A percentile compares a stretch with the other conserved stretches of the same genome.
Conservation (phyloP, 2,113 vertebrate genomes). For the Alces alces region DNA sequence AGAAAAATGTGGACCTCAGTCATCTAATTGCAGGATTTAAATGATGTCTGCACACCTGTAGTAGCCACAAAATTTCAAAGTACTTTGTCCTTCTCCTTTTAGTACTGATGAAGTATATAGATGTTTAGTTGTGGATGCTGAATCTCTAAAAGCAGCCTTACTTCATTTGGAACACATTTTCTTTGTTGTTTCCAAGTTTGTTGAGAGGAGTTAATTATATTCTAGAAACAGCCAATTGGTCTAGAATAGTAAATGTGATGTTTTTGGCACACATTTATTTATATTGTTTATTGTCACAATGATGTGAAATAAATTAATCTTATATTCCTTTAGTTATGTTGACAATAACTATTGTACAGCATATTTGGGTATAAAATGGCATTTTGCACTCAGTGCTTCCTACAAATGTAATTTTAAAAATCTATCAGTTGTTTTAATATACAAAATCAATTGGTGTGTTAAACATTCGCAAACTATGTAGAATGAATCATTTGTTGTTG, state of each 20-base stretch:
- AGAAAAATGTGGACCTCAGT: not conserved
- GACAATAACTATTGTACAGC: not conserved
- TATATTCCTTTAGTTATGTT: not conserved
- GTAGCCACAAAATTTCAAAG: not conserved
- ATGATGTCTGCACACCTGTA: not conserved
- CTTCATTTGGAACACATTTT: not conserved
- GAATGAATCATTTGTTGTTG: not conserved
- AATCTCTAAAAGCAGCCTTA: not conserved
- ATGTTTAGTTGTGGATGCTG: not conserved
- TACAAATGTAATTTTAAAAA: not conserved
- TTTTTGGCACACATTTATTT: not conserved
- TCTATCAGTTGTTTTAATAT: not conserved
- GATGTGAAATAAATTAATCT: not conserved
- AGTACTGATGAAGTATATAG: not conserved
- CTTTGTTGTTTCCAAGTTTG: not conserved
- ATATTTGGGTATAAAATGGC: not conserved
- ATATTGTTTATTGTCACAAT: not conserved
- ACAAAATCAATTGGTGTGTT: not conserved
- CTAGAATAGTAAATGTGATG: not conserved
- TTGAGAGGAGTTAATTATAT: not conserved
- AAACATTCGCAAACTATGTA: not conserved
- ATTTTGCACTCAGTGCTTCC: not conserved
- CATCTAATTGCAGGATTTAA: not conserved
- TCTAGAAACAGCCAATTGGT: not conserved
- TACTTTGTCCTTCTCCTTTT: not conserved